Base-by-base conservation (phyloP, 1,140 invertebrate genomes). In the Propsilocerus akamusi region DNA sequence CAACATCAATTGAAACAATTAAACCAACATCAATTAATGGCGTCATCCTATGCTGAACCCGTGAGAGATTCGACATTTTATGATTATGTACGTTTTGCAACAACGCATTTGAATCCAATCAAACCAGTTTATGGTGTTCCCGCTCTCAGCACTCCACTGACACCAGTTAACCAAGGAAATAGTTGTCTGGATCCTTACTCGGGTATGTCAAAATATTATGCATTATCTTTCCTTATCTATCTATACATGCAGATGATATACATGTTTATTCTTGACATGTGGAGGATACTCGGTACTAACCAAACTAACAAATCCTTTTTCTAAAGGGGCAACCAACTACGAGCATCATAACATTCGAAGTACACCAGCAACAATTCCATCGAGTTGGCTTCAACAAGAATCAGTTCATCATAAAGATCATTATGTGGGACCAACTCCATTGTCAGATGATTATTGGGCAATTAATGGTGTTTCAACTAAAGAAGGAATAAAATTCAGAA, bases 381-480 rank as follows among this genome's bases (percentile, higher is more conserved):
- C n/a, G 22, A 17, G 12, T 17, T 41, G 34, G 34, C 7, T 41
- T 7, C 17, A n/a, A 20, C 34, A 41, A 41, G 22, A 14, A 41
- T 20, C 34, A 17, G 3, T 8, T 17, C 6, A 20, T 3, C 34
- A 41, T 20, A 41, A 41, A 17, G 34, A 67, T 22, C 55, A 58
- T 6, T 67, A 73, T 53, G 37, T 68, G 22, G 68, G 71, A 25
- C 63, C 69, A 10, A 60, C 68, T 7, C 70, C 72, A 3, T 17
- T 20, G 5, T 17, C 8, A 8, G 34, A 41, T 7, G 34, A 41
- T 20, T 41, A 41, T 41, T 41, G 34, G 34, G 34, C 34, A 41
- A 17, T 17, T 17, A 41, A 41, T 41, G 34, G 10, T 12, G 7
- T 41, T 20, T 41, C 34, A 17, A 41, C 34, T 4, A 41, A 41